phyloP scores from a whole-genome alignment of 2,888 invertebrate species.

The Ferdinandea cuprea region DNA sequence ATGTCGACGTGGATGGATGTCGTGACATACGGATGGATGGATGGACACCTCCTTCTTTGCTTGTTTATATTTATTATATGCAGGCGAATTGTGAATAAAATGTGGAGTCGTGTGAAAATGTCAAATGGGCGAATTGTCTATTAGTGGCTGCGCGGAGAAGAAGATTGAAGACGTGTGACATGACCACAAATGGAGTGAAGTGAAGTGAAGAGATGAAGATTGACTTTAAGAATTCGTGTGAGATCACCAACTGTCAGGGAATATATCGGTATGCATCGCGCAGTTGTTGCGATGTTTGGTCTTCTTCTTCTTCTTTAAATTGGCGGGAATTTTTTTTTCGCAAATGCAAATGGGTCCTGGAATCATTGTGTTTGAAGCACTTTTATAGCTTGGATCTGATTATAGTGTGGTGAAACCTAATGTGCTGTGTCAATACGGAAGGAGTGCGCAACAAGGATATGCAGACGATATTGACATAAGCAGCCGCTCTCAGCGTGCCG shows the following conservation, averaged over 20 bases:
- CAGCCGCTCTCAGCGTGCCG: no score
- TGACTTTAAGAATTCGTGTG: constrained; percentile 25
- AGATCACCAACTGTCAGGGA: constrained; percentile 10
- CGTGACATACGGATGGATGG: constrained; percentile 59
- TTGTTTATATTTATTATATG: constrained; percentile 49
- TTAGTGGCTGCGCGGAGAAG: constrained; percentile 30
- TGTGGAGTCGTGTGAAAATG: constrained; percentile 61
- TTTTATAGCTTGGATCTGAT: no score
- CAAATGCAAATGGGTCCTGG: no score
- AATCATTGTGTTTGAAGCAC: no score
- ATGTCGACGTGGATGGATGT: constrained; percentile 48
- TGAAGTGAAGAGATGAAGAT: constrained; percentile 13
- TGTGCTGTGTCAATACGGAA: no score
- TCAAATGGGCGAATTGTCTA: constrained; percentile 56
- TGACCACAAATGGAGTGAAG: constrained; percentile 15
- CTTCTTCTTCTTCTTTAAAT: not conserved
- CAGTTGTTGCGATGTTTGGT: not conserved
- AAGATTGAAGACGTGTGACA: constrained; percentile 41
- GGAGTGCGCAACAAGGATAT: no score
- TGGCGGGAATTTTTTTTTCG: no score
- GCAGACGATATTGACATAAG: no score
- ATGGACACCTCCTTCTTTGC: constrained; percentile 52
- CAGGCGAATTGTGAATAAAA: constrained; percentile 19
- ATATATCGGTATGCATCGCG: constrained; percentile 28
- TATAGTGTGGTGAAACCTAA: no score